Evolutionary conservation across 2,797 vertebrate genomes (phyloP).

Genomic region (Betta splendens): DNA sequence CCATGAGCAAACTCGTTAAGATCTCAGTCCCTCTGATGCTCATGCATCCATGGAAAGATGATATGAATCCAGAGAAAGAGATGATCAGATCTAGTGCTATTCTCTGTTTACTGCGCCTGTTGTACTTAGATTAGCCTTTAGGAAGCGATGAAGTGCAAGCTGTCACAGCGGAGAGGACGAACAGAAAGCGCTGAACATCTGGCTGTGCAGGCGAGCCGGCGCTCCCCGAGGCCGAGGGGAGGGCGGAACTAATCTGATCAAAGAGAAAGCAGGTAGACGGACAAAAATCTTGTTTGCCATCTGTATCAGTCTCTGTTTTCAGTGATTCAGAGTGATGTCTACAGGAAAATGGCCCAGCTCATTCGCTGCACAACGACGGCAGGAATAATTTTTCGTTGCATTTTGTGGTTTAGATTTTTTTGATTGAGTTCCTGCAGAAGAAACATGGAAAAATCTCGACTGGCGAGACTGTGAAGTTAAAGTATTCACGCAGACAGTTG

Average conservation of each 20-base stretch:
- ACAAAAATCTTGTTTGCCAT: neutral
- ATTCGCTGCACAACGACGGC: neutral
- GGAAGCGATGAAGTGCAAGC: constrained; percentile 6
- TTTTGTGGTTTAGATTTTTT: neutral
- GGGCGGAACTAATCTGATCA: constrained; percentile 50
- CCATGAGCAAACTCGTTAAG: constrained; percentile 44
- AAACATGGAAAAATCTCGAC: no score
- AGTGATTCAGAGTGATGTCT: neutral
- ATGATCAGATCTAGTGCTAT: constrained; percentile 8
- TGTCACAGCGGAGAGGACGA: constrained; percentile 15
- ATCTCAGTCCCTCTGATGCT: no score
- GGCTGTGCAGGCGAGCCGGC: constrained; percentile 25
- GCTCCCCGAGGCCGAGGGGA: constrained; percentile 34
- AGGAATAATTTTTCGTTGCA: neutral
- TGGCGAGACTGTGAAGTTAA: no score
- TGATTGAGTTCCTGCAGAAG: no score
- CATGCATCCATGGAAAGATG: no score
- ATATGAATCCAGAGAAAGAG: constrained; percentile 14
- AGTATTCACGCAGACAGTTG: neutral
- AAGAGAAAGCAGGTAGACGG: constrained; percentile 32
- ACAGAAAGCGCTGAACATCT: constrained; percentile 45
- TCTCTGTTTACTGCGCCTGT: constrained; percentile 1
- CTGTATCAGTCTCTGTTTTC: neutral
- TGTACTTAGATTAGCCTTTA: constrained; percentile 18
- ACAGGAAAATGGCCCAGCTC: neutral